A percentile compares a stretch with the other conserved stretches of the same genome.
These are phyloP conservation scores for Rhamphomyia laevipes DNA, from an alignment of 2,888 invertebrate genomes.

Conservation along the genomic window DNA sequence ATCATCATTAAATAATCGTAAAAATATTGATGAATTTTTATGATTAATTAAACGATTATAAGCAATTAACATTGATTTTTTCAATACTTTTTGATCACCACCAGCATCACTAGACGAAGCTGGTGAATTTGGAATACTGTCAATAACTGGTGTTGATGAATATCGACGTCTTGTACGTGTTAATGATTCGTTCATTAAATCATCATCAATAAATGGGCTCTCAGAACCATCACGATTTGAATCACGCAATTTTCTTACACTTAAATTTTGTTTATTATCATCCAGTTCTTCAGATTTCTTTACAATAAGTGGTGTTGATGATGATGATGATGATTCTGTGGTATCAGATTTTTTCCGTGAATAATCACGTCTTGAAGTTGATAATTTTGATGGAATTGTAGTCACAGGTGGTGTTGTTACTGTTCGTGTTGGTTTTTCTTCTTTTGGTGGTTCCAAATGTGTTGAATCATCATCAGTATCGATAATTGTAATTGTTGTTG, in stretches of 20 bases:
- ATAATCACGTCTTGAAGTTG: background rate
- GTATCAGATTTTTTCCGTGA: slow-evolving; percentile 7
- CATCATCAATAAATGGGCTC: slow-evolving; percentile 46
- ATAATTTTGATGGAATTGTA: slow-evolving; percentile 7
- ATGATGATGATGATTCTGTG: slow-evolving; percentile 7
- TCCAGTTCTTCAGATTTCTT: background rate
- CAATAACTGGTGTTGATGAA: slow-evolving; percentile 42
- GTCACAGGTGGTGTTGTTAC: background rate
- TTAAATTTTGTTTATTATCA: slow-evolving; percentile 18
- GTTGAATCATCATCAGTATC: slow-evolving; percentile 15
- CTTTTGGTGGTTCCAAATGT: slow-evolving; percentile 7
- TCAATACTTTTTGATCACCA: slow-evolving; percentile 70
- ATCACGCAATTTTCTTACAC: slow-evolving; percentile 35
- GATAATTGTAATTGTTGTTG: slow-evolving; percentile 6
- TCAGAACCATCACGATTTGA: slow-evolving; percentile 40
- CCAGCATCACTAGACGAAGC: slow-evolving; percentile 63
- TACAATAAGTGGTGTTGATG: slow-evolving; percentile 14
- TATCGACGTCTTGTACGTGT: slow-evolving; percentile 24
- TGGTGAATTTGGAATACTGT: slow-evolving; percentile 52
- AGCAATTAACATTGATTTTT: slow-evolving; percentile 78
- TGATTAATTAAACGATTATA: slow-evolving; percentile 64
- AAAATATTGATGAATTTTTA: slow-evolving; percentile 76
- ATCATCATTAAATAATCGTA: slow-evolving; percentile 75
- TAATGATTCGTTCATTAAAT: slow-evolving; percentile 32
- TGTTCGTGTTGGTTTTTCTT: background rate